Conservation (phyloP, 2,113 vertebrate genomes). For the Scalopus aquaticus region DNA sequence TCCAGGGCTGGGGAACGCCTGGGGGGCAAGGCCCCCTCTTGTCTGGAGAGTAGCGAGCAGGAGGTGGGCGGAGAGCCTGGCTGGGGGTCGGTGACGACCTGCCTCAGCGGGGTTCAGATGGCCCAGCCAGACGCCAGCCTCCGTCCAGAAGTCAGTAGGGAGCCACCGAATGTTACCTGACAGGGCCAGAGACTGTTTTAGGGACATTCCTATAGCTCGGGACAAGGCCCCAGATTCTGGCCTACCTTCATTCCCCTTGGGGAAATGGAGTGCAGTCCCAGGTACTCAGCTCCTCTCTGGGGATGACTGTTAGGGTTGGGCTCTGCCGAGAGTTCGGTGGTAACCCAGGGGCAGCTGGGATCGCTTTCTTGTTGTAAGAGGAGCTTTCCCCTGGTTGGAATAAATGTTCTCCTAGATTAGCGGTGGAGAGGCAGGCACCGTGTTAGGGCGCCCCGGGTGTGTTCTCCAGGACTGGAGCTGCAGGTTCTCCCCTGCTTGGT, state of each 20-base stretch:
- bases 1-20: not conserved
- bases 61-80: not conserved
- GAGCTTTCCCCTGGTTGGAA: not conserved
- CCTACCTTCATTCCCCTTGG: not conserved
- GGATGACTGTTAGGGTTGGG: not conserved
- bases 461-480: not conserved
- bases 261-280: not conserved
- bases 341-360: not conserved
- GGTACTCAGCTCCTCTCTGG: not conserved
- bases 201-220: not conserved
- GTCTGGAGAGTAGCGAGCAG: not conserved
- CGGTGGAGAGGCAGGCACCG: not conserved
- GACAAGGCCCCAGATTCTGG: too few relatives aligned
- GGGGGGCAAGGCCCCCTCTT: rapidly evolving
- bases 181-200: not conserved
- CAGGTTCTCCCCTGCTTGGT: not conserved
- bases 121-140: not conserved
- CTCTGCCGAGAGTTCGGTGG: not conserved
- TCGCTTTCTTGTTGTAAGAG: not conserved
- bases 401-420: not conserved
- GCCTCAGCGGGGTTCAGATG: too few relatives aligned
- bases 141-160: not conserved
- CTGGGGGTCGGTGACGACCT: too few relatives aligned
- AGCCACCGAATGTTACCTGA: not conserved
- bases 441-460: too few relatives aligned